Percentiles rank a stretch among this genome's conserved stretches.
Conservation (phyloP, 2,888 invertebrate species). For the Tenthredo scrophulariae region DNA sequence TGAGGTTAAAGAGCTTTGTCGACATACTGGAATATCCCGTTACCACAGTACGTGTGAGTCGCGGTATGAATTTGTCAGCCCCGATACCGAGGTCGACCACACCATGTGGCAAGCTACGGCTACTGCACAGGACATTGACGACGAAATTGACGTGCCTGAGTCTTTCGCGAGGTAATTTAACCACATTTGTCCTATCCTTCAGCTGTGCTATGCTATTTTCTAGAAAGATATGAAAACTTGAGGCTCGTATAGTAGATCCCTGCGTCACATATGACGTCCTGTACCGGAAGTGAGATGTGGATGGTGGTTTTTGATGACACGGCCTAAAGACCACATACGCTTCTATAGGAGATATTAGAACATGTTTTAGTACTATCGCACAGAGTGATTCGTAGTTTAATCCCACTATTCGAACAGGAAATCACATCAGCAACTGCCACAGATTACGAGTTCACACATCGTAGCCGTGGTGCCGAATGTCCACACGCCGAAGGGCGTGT, state of each 20-base stretch:
- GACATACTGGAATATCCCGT: constrained; percentile 36
- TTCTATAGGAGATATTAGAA: not conserved
- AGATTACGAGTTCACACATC: not conserved
- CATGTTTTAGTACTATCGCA: not conserved
- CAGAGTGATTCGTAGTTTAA: not conserved
- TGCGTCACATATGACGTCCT: not conserved
- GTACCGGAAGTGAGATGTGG: constrained; percentile 2
- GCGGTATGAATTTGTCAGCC: constrained; percentile 31
- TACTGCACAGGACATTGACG: constrained; percentile 19
- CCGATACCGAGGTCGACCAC: constrained; percentile 2
- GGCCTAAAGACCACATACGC: not conserved
- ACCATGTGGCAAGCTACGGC: not conserved
- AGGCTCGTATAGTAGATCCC: not conserved
- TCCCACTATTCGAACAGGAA: not conserved
- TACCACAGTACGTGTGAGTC: constrained; percentile 33
- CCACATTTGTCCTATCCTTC: not conserved
- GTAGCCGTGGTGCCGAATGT: not conserved
- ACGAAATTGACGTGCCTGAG: constrained; percentile 5
- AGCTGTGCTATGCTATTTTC: not conserved
- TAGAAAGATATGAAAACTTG: not conserved
- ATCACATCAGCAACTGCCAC: not conserved
- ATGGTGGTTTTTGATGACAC: not conserved
- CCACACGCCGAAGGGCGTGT: constrained; percentile 21
- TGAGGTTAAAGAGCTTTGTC: constrained; percentile 29
- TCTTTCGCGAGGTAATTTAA: not conserved